These are phyloP conservation scores for Calosoma granatense DNA, from an alignment of 1,140 invertebrate genomes.

Conservation along the genomic window DNA sequence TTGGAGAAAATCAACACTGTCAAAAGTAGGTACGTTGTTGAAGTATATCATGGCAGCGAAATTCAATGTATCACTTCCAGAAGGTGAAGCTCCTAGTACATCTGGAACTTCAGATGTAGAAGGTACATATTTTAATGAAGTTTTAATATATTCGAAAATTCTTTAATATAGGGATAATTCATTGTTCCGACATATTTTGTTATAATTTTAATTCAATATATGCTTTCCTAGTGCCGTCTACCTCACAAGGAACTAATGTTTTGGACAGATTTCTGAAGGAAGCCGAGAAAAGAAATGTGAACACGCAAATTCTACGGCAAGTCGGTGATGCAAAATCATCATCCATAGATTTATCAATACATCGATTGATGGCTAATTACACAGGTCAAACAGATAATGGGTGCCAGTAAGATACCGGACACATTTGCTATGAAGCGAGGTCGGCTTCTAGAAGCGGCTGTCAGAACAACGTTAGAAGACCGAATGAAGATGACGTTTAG, in stretches of 20 bases:
- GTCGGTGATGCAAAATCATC: constrained; percentile 8
- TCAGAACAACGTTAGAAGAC: background rate
- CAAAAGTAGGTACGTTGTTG: constrained; percentile 13
- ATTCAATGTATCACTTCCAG: no score
- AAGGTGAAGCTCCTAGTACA: background rate
- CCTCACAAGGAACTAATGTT: background rate
- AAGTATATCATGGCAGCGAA: constrained; percentile 14
- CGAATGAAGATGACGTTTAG: background rate
- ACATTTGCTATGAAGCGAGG: constrained; percentile 7
- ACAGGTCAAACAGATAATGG: constrained; percentile 6
- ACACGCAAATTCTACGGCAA: background rate
- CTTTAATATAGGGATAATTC: no score
- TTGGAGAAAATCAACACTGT: constrained; percentile 22
- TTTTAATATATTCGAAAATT: no score
- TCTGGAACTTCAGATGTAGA: no score
- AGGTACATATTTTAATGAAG: background rate
- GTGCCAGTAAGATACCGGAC: background rate
- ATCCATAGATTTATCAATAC: constrained; percentile 16
- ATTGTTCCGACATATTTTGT: no score
- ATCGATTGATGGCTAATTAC: constrained; percentile 1
- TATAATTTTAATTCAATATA: background rate
- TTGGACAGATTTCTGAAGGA: background rate
- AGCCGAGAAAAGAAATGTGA: background rate
- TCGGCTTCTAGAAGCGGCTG: constrained; percentile 2
- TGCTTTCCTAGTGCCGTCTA: background rate